These are phyloP conservation scores for Dinomys branickii DNA, from an alignment of 2,113 vertebrate species.

Conservation along the genomic window DNA sequence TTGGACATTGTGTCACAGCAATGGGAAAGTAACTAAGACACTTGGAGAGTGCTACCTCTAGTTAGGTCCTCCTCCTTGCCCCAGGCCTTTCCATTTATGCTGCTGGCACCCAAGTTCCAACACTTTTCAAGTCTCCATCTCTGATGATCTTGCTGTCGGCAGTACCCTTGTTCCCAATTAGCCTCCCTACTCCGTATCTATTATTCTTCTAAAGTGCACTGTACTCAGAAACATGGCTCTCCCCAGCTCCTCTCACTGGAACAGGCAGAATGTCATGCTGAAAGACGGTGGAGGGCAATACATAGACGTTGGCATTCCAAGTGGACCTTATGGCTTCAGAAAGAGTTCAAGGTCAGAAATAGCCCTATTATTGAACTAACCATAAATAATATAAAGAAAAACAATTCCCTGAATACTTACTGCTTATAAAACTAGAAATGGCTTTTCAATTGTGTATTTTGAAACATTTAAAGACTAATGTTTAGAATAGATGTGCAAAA, in stretches of 20 bases:
- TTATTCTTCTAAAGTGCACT: not conserved
- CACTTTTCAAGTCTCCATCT: not conserved
- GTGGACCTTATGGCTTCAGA: not conserved
- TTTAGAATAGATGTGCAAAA: slow-evolving; percentile 2
- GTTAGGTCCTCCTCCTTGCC: not conserved
- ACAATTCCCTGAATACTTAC: not conserved
- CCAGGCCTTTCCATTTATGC: not conserved
- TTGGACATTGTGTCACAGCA: not conserved
- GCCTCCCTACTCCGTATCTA: not conserved
- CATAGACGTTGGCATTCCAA: not conserved
- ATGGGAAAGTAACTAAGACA: not conserved
- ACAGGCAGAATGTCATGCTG: not conserved
- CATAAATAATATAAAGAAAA: slow-evolving; percentile 7
- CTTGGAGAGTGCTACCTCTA: not conserved
- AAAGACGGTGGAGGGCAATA: not conserved
- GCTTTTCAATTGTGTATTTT: slow-evolving; percentile 14
- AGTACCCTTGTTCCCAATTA: not conserved
- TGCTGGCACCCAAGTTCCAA: not conserved
- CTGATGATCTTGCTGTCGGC: not conserved
- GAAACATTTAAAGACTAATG: slow-evolving; percentile 1
- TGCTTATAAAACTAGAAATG: not conserved
- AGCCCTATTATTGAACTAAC: not conserved
- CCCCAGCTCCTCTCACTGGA: not conserved
- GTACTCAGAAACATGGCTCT: not conserved
- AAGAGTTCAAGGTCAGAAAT: not conserved